Evolutionary conservation across 2,113 vertebrate species (phyloP).

Genomic region (Apistogramma diplotaenia): DNA sequence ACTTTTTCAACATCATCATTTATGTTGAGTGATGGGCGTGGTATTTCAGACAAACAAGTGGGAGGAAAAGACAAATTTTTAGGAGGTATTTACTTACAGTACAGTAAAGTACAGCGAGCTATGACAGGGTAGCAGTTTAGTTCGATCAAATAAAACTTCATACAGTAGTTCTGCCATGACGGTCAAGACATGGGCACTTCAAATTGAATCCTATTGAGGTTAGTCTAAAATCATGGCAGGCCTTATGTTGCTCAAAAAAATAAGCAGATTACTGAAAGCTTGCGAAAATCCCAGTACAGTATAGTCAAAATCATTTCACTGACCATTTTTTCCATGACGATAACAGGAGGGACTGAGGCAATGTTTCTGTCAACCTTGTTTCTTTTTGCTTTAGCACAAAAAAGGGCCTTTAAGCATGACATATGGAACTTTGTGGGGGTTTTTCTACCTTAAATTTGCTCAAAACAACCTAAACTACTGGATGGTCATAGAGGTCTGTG

Average conservation of each 20-base stretch:
- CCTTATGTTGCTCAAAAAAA: constrained; percentile 1
- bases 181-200: not conserved
- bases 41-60: constrained; percentile 58
- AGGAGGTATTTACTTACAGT: constrained; percentile 69
- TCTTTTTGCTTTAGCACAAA: not conserved
- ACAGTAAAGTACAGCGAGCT: constrained; percentile 20
- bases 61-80: constrained; percentile 46
- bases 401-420: not conserved
- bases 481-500: not conserved
- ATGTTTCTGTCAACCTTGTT: not conserved
- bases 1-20: constrained; percentile 59
- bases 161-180: not conserved
- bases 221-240: not conserved
- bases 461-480: not conserved
- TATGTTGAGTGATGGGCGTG: constrained; percentile 55
- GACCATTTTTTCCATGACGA: not conserved
- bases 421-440: not conserved
- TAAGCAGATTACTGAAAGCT: not conserved
- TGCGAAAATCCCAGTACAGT: not conserved
- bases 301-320: not conserved
- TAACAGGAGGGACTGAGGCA: not conserved
- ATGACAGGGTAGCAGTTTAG: not conserved
- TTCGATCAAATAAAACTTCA: not conserved
- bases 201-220: not conserved
- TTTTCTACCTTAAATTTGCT: not conserved